Conservation (phyloP, 2,113 vertebrate species). For the Trogon surrucura region DNA sequence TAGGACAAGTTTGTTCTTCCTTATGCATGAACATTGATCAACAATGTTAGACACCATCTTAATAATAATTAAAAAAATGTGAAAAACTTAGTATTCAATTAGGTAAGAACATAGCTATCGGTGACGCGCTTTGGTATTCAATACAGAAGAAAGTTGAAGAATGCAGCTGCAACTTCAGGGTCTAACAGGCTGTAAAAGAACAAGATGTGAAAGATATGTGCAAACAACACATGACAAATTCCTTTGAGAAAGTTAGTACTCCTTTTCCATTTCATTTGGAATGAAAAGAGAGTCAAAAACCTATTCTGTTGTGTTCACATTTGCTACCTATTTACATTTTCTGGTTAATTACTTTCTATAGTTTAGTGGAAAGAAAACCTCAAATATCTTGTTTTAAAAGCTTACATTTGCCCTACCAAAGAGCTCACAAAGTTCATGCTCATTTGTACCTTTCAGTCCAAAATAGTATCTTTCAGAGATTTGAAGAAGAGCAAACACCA, state of each 20-base stretch:
- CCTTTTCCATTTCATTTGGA: not conserved
- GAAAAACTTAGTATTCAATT: not conserved
- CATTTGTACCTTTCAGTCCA: not conserved
- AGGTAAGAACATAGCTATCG: not conserved
- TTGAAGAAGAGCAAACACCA: not conserved
- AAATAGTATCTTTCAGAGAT: not conserved
- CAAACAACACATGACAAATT: constrained; percentile 24
- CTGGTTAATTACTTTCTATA: not conserved
- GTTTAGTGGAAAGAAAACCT: not conserved
- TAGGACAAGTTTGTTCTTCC: not conserved
- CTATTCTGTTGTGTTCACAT: not conserved
- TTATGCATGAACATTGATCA: not conserved
- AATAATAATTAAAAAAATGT: not conserved
- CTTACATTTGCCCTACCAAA: not conserved
- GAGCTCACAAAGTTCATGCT: not conserved
- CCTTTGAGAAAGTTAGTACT: not conserved
- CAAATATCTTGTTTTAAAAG: not conserved
- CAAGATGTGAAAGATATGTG: constrained; percentile 11
- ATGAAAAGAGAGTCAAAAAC: not conserved
- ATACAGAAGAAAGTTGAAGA: constrained; percentile 22
- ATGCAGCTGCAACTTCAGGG: not conserved
- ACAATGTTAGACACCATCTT: not conserved
- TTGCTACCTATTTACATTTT: not conserved
- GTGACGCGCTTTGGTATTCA: not conserved
- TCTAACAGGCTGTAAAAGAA: constrained; percentile 34